Percentiles rank a stretch among this genome's conserved stretches.
Evolutionary conservation across 2,113 vertebrate genomes (phyloP).

Genomic region (Xiphorhynchus elegans): DNA sequence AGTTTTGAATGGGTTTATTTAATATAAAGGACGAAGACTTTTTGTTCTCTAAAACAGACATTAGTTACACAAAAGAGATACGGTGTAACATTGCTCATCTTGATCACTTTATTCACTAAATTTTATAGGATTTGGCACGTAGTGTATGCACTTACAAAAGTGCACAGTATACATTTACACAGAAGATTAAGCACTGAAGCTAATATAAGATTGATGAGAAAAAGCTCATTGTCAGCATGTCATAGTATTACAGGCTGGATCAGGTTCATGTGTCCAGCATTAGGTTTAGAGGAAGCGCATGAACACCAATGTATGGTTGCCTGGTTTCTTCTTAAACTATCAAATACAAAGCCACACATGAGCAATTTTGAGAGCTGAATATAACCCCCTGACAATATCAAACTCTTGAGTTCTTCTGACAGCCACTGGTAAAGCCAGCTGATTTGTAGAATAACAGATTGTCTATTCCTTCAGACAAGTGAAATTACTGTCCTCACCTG

Average conservation of each 20-base stretch:
- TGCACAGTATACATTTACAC: background rate
- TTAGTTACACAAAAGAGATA: background rate
- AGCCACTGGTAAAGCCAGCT: slow-evolving; percentile 21
- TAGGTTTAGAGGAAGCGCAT: background rate
- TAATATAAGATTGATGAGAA: background rate
- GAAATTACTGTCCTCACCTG: background rate
- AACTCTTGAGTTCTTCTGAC: slow-evolving; percentile 26
- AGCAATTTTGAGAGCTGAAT: slow-evolving; percentile 34
- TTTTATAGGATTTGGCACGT: background rate
- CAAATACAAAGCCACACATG: slow-evolving; percentile 37
- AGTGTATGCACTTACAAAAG: background rate
- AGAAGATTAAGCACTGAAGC: background rate
- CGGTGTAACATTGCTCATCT: background rate
- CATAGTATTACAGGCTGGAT: background rate
- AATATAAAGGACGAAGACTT: background rate
- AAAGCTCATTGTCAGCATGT: background rate
- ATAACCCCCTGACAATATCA: slow-evolving; percentile 27
- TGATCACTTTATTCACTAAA: background rate
- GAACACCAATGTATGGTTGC: slow-evolving; percentile 24
- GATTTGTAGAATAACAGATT: background rate
- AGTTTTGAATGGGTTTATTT: background rate
- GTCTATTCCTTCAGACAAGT: background rate
- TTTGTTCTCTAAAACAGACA: background rate
- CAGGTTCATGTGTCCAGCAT: background rate
- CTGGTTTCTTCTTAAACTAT: slow-evolving; percentile 35